Evolutionary conservation across 2,888 invertebrate genomes (phyloP).

Genomic region (Brachypalpus laphriformis): DNA sequence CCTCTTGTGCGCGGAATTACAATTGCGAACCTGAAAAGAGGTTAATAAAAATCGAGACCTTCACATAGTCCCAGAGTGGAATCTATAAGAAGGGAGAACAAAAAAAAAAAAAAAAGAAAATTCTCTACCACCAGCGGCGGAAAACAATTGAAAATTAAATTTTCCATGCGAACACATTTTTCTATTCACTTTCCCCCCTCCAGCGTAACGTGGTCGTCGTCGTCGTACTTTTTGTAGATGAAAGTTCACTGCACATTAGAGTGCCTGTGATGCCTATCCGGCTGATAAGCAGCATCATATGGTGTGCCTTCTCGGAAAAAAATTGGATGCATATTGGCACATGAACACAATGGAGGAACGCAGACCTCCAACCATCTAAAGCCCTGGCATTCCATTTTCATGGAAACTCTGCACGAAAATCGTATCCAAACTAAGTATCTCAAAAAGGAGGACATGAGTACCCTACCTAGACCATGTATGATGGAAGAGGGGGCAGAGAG

Average conservation of each 20-base stretch:
- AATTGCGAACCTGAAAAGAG: conserved; percentile 75
- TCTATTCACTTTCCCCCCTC: conserved; percentile 61
- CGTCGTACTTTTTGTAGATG: conserved; percentile 27
- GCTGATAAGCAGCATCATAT: conserved; percentile 62
- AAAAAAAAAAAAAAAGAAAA: conserved; percentile 15
- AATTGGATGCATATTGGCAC: conserved; percentile 39
- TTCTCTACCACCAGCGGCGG: conserved; percentile 41
- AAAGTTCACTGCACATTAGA: conserved; percentile 66
- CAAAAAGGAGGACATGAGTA: conserved; percentile 48
- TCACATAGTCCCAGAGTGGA: conserved; percentile 75
- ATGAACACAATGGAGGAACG: conserved; percentile 29
- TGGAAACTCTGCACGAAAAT: conserved; percentile 63
- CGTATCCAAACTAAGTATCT: conserved; percentile 39
- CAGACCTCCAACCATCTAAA: conserved; percentile 12
- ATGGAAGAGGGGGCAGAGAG: not conserved
- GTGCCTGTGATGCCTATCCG: conserved; percentile 43
- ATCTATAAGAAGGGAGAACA: not conserved
- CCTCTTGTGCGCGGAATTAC: conserved; percentile 23
- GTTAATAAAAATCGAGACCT: conserved; percentile 81
- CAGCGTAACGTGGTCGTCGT: not conserved
- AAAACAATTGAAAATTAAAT: conserved; percentile 74
- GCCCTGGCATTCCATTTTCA: conserved; percentile 46
- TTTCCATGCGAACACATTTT: conserved; percentile 69
- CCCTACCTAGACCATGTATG: not conserved
- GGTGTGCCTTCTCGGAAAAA: conserved; percentile 12